Evolutionary conservation across 35 echinoderm and acorn worm species (phyloP).

Genomic region (Ophioderma brevispina): DNA sequence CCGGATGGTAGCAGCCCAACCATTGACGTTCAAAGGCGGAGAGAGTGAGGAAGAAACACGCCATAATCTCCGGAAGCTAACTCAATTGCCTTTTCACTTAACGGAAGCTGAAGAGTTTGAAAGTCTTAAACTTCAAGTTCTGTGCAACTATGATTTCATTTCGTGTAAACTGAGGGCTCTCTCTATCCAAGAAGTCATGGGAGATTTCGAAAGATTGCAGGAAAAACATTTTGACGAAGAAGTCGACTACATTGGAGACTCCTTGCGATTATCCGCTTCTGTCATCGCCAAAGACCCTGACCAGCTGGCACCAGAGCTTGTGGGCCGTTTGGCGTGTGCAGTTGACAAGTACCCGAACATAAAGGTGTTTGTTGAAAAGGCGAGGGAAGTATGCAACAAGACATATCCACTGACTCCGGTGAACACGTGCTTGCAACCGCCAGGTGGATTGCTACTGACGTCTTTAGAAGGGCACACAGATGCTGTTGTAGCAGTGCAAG

Average conservation of each 20-base stretch:
- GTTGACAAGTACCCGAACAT: constrained; percentile 24
- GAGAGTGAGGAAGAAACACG: neutral
- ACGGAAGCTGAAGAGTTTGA: constrained; percentile 13
- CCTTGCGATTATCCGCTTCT: constrained; percentile 59
- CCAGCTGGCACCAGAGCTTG: constrained; percentile 60
- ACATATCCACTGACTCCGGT: neutral
- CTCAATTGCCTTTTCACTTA: constrained; percentile 72
- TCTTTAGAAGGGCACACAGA: constrained; percentile 32
- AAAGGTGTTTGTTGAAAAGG: constrained; percentile 38
- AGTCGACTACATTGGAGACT: constrained; percentile 34
- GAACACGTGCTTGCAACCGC: constrained; percentile 30
- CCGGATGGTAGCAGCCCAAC: constrained; percentile 78
- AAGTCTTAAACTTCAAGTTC: constrained; percentile 25
- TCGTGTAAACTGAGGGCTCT: constrained; percentile 56
- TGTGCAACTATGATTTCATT: constrained; percentile 78
- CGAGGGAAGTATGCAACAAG: neutral
- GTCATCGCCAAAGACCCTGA: constrained; percentile 66
- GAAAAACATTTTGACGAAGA: constrained; percentile 47
- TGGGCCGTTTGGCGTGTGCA: constrained; percentile 55
- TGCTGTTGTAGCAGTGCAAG: constrained; percentile 2
- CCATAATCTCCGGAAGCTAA: constrained; percentile 72
- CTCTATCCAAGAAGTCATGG: constrained; percentile 68
- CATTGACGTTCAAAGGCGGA: constrained; percentile 66
- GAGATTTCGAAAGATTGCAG: constrained; percentile 42
- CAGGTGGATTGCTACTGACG: constrained; percentile 45